These are phyloP conservation scores for Oncopodura yosiiana DNA, from an alignment of 1,140 invertebrate genomes.

Conservation along the genomic window DNA sequence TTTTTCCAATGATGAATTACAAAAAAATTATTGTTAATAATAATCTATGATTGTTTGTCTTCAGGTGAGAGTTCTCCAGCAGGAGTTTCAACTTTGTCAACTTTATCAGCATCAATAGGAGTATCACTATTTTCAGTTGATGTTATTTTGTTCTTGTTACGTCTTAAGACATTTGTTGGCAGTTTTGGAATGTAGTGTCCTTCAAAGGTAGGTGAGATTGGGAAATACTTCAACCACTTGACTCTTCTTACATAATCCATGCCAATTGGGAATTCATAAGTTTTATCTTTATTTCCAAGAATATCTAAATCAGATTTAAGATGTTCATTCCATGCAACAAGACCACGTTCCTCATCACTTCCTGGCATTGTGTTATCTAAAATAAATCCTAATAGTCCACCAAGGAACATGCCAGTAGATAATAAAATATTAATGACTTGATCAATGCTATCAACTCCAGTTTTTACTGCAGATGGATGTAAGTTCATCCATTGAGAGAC, in stretches of 20 bases:
- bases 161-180: too few species aligned
- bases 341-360: conserved; percentile 55
- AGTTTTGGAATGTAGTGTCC: background rate
- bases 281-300: conserved; percentile 33
- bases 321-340: conserved; percentile 52
- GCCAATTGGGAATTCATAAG: conserved; percentile 19
- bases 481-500: conserved; percentile 64
- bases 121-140: too few species aligned
- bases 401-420: conserved; percentile 74
- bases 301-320: conserved; percentile 39
- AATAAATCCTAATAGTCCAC: conserved; percentile 64
- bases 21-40: too few species aligned
- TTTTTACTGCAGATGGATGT: conserved; percentile 55
- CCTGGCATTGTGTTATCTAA: conserved; percentile 79
- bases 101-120: too few species aligned
- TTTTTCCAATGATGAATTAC: too few species aligned
- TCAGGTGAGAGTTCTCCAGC: too few species aligned
- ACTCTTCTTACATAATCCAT: conserved; percentile 20
- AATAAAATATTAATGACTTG: conserved; percentile 66
- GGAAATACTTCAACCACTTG: conserved; percentile 15
- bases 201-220: conserved; percentile 25
- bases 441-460: conserved; percentile 58
- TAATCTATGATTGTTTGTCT: too few species aligned
- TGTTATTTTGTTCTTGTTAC: too few species aligned
- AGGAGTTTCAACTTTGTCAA: too few species aligned